These are phyloP conservation scores for Prunella strophiata DNA, from an alignment of 2,797 vertebrate species.

Conservation along the genomic window DNA sequence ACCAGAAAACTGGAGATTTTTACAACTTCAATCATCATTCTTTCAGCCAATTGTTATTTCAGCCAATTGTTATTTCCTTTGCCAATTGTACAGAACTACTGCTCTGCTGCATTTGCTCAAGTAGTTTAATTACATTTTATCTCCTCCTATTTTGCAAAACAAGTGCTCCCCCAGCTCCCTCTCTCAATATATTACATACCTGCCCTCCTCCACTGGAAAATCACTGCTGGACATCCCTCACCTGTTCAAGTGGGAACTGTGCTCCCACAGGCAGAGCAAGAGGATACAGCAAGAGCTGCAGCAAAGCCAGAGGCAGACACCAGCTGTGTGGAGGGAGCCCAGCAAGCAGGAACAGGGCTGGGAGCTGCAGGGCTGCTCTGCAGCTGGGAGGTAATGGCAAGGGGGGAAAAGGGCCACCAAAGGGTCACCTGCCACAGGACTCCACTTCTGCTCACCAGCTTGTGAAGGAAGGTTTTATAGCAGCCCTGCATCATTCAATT, in stretches of 20 bases:
- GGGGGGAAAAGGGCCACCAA: not conserved
- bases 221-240: not conserved
- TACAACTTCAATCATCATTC: not conserved
- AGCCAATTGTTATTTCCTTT: not conserved
- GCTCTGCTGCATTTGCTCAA: not conserved
- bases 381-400: not conserved
- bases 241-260: not conserved
- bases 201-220: not conserved
- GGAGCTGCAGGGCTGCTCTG: not conserved
- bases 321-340: accelerated
- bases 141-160: not conserved
- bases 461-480: not conserved
- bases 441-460: accelerated
- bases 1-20: not conserved
- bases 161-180: not conserved
- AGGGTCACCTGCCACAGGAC: not conserved
- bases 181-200: not conserved
- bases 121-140: not conserved
- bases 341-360: not conserved
- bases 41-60: not conserved
- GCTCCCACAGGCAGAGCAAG: not conserved
- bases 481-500: not conserved
- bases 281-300: accelerated
- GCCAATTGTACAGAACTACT: not conserved
- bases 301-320: not conserved